Percentiles rank a stretch among this genome's conserved stretches.
phyloP scores from a whole-genome alignment of 2,888 invertebrate species.

The Steromphala cineraria region DNA sequence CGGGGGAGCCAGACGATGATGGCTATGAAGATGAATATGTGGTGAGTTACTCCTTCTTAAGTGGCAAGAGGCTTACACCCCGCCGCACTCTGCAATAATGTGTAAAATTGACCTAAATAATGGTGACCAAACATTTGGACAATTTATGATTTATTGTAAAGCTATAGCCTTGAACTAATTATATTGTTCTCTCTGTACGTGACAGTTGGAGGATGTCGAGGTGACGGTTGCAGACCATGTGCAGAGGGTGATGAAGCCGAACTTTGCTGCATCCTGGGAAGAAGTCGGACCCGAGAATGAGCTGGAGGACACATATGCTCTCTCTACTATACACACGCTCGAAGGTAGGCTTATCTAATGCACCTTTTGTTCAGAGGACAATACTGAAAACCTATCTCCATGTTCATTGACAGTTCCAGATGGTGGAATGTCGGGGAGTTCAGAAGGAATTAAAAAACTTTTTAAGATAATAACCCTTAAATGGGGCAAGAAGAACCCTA shows the following conservation, averaged over 20 bases:
- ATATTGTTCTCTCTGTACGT: no score
- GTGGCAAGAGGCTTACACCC: no score
- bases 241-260: slow-evolving; percentile 85
- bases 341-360: slow-evolving; percentile 78
- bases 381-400: neutral
- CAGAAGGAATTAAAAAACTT: no score
- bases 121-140: no score
- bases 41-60: slow-evolving; percentile 71
- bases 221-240: slow-evolving; percentile 90
- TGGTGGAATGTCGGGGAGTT: no score
- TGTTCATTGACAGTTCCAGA: no score
- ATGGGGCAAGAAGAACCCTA: no score
- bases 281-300: slow-evolving; percentile 82
- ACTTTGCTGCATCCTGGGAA: slow-evolving; percentile 89
- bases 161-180: no score
- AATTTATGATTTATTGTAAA: no score
- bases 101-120: no score
- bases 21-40: slow-evolving; percentile 95
- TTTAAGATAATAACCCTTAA: no score
- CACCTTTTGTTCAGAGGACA: neutral
- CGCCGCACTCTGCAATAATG: no score
- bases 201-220: slow-evolving; percentile 91
- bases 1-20: slow-evolving; percentile 95
- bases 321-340: slow-evolving; percentile 86
- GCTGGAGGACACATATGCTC: slow-evolving; percentile 93